A percentile compares a stretch with the other conserved stretches of the same genome.
Evolutionary conservation across 2,888 invertebrate species (phyloP).

Genomic region (Leptinotarsa haldemani): DNA sequence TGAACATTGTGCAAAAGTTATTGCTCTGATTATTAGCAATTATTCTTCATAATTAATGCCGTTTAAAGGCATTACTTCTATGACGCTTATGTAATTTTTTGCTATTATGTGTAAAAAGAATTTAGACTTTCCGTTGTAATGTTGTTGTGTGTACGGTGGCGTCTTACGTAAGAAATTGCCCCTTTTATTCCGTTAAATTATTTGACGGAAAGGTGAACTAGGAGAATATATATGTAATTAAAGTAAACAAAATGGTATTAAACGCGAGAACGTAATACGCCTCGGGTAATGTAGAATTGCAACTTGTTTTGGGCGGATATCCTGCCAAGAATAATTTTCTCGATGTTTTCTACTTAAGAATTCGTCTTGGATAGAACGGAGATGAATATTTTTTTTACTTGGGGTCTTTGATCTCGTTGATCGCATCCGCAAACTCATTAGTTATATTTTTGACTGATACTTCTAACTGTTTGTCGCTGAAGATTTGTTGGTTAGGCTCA

Average conservation of each 20-base stretch:
- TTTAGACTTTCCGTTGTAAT: constrained; percentile 18
- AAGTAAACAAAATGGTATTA: constrained; percentile 16
- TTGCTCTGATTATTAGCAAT: constrained; percentile 46
- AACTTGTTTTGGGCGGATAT: constrained; percentile 2
- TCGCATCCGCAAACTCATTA: too few species aligned
- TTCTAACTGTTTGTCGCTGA: too few species aligned
- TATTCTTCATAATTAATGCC: constrained; percentile 40
- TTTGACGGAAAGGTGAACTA: background rate
- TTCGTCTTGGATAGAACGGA: background rate
- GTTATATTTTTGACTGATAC: too few species aligned
- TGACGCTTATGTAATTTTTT: constrained; percentile 33
- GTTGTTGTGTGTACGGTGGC: background rate
- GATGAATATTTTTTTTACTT: background rate
- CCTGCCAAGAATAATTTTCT: background rate
- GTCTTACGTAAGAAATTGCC: constrained; percentile 13
- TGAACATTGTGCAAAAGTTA: constrained; percentile 35
- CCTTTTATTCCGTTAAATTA: background rate
- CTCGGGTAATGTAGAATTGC: constrained; percentile 6
- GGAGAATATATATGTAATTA: constrained; percentile 2
- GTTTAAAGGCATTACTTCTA: constrained; percentile 32
- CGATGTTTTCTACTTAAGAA: constrained; percentile 2
- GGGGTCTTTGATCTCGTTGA: too few species aligned
- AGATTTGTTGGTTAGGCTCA: too few species aligned
- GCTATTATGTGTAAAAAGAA: constrained; percentile 16
- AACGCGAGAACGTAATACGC: constrained; percentile 3